phyloP scores from a whole-genome alignment of 1,140 invertebrate genomes.

The Aphis craccivora region DNA sequence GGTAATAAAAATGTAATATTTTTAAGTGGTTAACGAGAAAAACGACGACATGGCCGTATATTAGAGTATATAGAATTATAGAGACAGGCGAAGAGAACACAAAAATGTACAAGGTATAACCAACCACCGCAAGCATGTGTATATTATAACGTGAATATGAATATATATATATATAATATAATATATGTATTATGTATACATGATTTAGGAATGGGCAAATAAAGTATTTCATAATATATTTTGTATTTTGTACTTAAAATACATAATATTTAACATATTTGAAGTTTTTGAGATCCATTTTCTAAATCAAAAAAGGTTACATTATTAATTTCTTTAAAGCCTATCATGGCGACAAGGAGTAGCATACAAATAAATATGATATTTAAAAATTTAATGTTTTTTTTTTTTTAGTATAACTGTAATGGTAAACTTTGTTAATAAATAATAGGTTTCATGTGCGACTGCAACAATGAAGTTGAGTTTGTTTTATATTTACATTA shows the following conservation, averaged over 20 bases:
- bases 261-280: too few relatives aligned
- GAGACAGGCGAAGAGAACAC: background rate
- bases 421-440: background rate
- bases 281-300: too few relatives aligned
- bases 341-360: background rate
- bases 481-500: background rate
- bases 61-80: background rate
- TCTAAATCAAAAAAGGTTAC: too few relatives aligned
- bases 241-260: too few relatives aligned
- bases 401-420: background rate
- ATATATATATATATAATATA: background rate
- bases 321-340: background rate
- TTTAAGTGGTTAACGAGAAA: background rate
- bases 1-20: constrained; percentile 2
- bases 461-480: background rate
- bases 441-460: background rate
- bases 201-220: background rate
- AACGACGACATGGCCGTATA: background rate
- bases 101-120: background rate
- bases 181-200: background rate
- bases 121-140: constrained; percentile 50
- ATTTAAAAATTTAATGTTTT: background rate
- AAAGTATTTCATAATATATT: background rate
- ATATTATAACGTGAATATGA: background rate
- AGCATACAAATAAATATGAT: background rate